These are phyloP conservation scores for Carlito syrichta DNA, from an alignment of 2,113 vertebrate species.

Conservation along the genomic window DNA sequence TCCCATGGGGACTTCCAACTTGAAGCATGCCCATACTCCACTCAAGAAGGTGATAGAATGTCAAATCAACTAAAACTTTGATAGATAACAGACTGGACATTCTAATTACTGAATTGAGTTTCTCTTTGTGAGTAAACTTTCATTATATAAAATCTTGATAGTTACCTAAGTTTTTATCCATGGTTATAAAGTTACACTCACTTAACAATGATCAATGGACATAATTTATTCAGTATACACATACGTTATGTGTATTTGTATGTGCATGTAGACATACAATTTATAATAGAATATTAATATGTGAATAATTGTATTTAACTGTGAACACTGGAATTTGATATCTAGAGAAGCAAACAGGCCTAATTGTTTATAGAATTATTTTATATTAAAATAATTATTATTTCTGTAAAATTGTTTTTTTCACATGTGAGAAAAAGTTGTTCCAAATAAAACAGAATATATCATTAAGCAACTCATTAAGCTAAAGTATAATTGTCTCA, in stretches of 20 bases:
- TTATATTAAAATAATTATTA: background rate
- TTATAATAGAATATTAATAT: background rate
- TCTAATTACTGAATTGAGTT: background rate
- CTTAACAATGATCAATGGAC: background rate
- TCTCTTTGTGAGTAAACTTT: background rate
- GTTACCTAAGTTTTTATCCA: background rate
- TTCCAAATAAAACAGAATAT: background rate
- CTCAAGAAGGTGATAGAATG: background rate
- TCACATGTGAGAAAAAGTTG: background rate
- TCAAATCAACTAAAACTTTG: background rate
- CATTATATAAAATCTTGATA: background rate
- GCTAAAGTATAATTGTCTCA: no score
- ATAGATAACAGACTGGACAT: background rate
- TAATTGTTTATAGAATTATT: background rate
- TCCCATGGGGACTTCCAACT: background rate
- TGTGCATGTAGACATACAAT: background rate
- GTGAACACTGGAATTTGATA: background rate
- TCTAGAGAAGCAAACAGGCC: background rate
- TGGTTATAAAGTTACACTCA: background rate
- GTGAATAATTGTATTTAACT: background rate
- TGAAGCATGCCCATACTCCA: background rate
- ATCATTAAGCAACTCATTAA: background rate
- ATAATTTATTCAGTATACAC: background rate
- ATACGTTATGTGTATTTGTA: background rate
- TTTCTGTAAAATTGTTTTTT: background rate